Conservation (phyloP, 92 coral and sea anemone species). For the Palythoa grandiflora region DNA sequence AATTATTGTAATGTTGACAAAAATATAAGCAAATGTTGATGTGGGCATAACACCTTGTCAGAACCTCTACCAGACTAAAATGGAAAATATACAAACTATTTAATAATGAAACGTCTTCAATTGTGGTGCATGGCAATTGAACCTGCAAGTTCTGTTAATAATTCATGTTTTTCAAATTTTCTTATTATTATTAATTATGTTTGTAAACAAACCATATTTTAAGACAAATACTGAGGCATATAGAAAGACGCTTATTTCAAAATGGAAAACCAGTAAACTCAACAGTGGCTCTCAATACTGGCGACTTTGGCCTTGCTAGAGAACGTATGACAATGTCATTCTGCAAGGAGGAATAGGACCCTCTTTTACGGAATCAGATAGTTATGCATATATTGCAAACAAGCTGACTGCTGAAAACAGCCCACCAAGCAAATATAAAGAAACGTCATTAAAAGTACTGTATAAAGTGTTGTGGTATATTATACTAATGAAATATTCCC, state of each 20-base stretch:
- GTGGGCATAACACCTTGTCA: background rate
- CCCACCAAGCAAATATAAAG: conserved; percentile 33
- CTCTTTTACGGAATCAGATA: conserved; percentile 22
- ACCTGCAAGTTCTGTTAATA: background rate
- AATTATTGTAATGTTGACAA: background rate
- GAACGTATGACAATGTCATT: conserved; percentile 38
- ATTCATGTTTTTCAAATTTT: no score
- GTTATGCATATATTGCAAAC: conserved; percentile 27
- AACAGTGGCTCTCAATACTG: conserved; percentile 30
- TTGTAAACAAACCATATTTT: background rate
- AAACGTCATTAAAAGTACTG: conserved; percentile 20
- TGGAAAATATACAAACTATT: background rate
- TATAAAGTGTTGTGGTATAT: background rate
- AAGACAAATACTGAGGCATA: conserved; percentile 26
- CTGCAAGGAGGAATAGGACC: conserved; percentile 52
- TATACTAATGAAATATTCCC: conserved; percentile 14
- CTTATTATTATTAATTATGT: no score
- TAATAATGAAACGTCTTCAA: background rate
- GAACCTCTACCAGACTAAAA: background rate
- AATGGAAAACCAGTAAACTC: conserved; percentile 40
- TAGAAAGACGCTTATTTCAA: conserved; percentile 38
- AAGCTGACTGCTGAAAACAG: conserved; percentile 38
- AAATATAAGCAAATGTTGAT: background rate
- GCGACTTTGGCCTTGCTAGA: conserved; percentile 30
- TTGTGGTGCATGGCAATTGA: background rate